Evolutionary conservation across 2,113 vertebrate genomes (phyloP).

Genomic region (Thamnophis sirtalis): DNA sequence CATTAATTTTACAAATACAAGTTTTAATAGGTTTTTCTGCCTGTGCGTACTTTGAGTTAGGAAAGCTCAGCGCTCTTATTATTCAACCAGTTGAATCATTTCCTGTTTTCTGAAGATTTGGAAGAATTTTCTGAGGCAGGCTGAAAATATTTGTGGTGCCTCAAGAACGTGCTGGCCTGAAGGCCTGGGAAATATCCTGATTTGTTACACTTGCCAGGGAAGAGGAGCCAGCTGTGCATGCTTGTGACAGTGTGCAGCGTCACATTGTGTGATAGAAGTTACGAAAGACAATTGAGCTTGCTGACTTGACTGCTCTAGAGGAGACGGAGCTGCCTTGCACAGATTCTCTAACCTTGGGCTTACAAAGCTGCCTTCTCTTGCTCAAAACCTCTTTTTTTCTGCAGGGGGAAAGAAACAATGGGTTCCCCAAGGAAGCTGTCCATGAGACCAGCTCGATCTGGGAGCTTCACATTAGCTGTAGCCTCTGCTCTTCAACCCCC

Average conservation of each 20-base stretch:
- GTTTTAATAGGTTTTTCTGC: rapidly evolving
- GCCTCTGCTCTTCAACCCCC: background rate
- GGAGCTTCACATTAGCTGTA: background rate
- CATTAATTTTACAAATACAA: rapidly evolving
- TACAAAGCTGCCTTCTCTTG: background rate
- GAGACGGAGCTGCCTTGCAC: background rate
- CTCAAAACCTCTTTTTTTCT: background rate
- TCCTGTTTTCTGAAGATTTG: conserved; percentile 59
- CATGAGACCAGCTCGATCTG: background rate
- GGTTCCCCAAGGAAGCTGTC: background rate
- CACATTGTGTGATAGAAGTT: background rate
- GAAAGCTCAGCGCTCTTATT: background rate
- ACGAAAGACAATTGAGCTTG: background rate
- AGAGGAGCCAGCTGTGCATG: rapidly evolving
- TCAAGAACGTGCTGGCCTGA: background rate
- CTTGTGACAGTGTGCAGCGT: background rate
- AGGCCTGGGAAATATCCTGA: conserved; percentile 53
- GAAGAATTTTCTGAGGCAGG: conserved; percentile 1
- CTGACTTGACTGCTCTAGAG: background rate
- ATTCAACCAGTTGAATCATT: conserved; percentile 52
- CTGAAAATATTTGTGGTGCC: conserved; percentile 47
- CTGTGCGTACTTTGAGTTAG: background rate
- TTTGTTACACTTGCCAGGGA: rapidly evolving
- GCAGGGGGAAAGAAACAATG: background rate
- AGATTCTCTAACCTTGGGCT: no score